A percentile compares a stretch with the other conserved stretches of the same genome.
phyloP scores from a whole-genome alignment of 2,113 vertebrate species.

The Tretioscincus oriximinensis region DNA sequence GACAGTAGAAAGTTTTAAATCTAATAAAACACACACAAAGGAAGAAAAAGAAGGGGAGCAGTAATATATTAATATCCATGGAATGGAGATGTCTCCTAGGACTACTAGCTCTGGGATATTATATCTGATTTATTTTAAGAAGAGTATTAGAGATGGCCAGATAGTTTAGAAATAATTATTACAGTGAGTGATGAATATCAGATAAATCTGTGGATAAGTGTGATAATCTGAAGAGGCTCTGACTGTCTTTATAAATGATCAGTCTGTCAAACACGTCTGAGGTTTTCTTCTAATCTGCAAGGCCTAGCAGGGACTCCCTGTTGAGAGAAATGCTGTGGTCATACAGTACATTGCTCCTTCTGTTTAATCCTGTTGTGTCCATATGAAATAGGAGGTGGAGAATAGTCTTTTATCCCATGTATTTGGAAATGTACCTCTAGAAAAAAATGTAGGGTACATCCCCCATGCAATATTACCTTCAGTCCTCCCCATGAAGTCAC shows the following conservation, averaged over 20 bases:
- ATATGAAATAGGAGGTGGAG: too few relatives aligned
- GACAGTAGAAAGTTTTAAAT: background rate
- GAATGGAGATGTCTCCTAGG: background rate
- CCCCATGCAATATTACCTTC: too few relatives aligned
- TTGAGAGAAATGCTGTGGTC: background rate
- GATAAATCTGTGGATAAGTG: background rate
- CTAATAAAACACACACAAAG: background rate
- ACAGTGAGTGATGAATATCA: background rate
- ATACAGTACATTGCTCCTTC: background rate
- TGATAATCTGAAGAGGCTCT: background rate
- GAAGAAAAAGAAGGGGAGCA: background rate
- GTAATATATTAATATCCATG: background rate
- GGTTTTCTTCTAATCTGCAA: background rate
- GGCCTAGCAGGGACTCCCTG: background rate
- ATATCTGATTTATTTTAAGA: background rate
- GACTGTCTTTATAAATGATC: background rate
- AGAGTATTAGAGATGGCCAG: background rate
- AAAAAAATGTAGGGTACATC: background rate
- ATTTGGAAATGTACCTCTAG: background rate
- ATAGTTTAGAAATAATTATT: background rate
- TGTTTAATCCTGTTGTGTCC: background rate
- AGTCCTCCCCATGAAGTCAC: too few relatives aligned
- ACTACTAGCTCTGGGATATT: background rate
- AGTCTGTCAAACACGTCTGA: too few relatives aligned
- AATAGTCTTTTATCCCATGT: background rate